Evolutionary conservation across 2,888 invertebrate genomes (phyloP).

Genomic region (Epinotia ramella): DNA sequence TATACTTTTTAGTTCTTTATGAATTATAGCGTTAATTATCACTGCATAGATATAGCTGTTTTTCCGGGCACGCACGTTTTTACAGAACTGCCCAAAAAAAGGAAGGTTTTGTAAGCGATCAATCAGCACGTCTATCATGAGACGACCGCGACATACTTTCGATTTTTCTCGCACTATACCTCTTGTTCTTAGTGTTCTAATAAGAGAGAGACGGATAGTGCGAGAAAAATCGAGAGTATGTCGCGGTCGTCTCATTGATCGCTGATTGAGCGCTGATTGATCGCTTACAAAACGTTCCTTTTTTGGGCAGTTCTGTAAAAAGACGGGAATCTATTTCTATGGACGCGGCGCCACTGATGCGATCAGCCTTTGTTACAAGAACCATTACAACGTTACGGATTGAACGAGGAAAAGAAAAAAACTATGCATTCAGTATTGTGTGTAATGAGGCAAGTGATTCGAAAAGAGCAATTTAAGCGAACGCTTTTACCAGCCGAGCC

Average conservation of each 20-base stretch:
- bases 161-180: too few relatives aligned
- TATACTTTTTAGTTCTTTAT: conserved; percentile 41
- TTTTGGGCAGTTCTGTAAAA: neutral
- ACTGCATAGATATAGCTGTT: too few relatives aligned
- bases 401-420: conserved; percentile 43
- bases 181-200: too few relatives aligned
- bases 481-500: conserved; percentile 40
- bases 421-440: conserved; percentile 51
- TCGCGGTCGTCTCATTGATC: too few relatives aligned
- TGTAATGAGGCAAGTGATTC: conserved; percentile 59
- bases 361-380: conserved; percentile 33
- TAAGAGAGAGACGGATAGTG: too few relatives aligned
- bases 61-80: too few relatives aligned
- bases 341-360: conserved; percentile 18
- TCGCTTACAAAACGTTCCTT: neutral
- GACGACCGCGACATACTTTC: too few relatives aligned
- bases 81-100: too few relatives aligned
- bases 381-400: conserved; percentile 34
- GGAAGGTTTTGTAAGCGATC: too few relatives aligned
- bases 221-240: too few relatives aligned
- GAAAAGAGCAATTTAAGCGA: conserved; percentile 49
- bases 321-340: conserved; percentile 13
- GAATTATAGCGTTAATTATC: neutral
- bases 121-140: too few relatives aligned
- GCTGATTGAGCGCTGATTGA: too few relatives aligned